These are phyloP conservation scores for Daphoenositta chrysoptera DNA, from an alignment of 2,113 vertebrate species.

Conservation along the genomic window DNA sequence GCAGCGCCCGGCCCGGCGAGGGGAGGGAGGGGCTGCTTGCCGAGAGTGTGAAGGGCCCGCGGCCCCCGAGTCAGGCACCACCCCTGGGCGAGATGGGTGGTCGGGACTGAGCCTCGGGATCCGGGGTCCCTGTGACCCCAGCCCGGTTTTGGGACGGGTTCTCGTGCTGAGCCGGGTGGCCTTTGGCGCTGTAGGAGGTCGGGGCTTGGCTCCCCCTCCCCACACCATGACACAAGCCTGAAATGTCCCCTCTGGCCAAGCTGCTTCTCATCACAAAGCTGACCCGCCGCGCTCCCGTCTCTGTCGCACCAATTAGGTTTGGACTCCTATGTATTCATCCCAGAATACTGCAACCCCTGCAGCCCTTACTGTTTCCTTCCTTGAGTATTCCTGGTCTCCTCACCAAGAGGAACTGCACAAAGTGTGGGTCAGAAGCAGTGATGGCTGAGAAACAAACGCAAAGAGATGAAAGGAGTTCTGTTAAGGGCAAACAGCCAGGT, in stretches of 20 bases:
- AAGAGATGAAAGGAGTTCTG: not conserved
- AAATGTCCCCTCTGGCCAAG: not conserved
- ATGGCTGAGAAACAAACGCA: not conserved
- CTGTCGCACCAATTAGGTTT: accelerated
- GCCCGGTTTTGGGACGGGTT: accelerated
- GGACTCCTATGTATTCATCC: accelerated
- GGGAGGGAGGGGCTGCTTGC: not conserved
- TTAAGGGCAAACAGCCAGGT: not conserved
- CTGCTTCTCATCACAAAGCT: accelerated
- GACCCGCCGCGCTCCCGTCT: accelerated
- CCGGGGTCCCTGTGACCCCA: accelerated
- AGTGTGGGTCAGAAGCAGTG: not conserved
- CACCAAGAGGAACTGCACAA: not conserved
- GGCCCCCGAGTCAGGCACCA: too few species aligned
- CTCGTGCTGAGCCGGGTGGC: not conserved
- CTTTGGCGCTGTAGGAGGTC: not conserved
- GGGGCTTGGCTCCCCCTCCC: not conserved
- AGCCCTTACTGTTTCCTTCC: not conserved
- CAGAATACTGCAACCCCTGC: not conserved
- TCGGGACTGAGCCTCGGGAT: not conserved
- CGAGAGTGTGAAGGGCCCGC: not conserved
- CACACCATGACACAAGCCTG: accelerated
- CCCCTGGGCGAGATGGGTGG: not conserved
- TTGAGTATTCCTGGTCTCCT: not conserved
- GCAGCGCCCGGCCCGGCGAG: not conserved